Base-by-base conservation (phyloP, 2,113 vertebrate genomes). In the Baryphthengus martii region DNA sequence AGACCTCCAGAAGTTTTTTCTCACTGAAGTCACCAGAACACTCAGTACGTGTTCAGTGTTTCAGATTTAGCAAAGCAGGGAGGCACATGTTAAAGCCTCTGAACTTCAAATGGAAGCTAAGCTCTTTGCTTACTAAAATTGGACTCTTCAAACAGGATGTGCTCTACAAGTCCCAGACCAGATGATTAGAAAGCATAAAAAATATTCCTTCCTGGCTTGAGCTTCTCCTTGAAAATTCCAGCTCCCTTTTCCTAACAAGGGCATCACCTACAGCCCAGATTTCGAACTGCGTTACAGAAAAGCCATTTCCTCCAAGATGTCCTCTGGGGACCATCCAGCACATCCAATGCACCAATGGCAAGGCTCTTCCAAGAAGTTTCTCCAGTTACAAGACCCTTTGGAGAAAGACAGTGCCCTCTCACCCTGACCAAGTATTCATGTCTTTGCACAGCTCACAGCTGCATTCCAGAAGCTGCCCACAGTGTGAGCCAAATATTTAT, bases 1-100 rank as follows among this genome's bases (percentile, higher is more conserved):
- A 18, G 87, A 55, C 15, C 39, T n/a, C 52, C 18, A 25, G 39
- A 75, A 61, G 20, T 8, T 67, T 93, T 85, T 91, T 71, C 66
- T 93, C 47, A 61, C 2, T 85, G 71, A 89, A 89, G 71, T 89
- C 90, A 85, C 21, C 61, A 81, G 52, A 87, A 39, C 33, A 28
- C 15, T 0, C 0, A 62, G 31, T 66, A 44, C 0, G 0, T n/a
- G 56, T 26, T 63, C 28, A 5, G 26, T 31, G 65, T 61, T 59
- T 63, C 70, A 63, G 52, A 42, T 39, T 33, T 26, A 52, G 49
- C 50, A 84, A 53, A 89, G 76, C 59, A 77, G 19, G 40, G 55
- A 70, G 15, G 28, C 11, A 21, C n/a, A 24, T 58, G 20, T 37
- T 81, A 53, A 88, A 85, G 42, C 50, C 74, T 26, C 37, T 49